Evolutionary conservation across 2,888 invertebrate species (phyloP).

Genomic region (Amblyjoppa proteus): DNA sequence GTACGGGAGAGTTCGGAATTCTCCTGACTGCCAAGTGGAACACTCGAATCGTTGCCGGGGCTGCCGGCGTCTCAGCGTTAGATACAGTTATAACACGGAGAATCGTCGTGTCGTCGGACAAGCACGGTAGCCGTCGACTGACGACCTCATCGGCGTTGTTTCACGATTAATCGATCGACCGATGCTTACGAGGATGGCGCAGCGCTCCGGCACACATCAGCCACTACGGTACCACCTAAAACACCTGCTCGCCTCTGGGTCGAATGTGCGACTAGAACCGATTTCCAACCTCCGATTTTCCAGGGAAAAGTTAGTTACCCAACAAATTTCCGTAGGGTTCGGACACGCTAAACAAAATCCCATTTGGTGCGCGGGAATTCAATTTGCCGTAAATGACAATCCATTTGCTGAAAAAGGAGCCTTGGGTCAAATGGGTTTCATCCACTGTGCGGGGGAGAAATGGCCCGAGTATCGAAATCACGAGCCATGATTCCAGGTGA

Average conservation of each 20-base stretch:
- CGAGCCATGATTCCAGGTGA: not conserved
- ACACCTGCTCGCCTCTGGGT: not conserved
- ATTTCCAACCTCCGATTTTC: not conserved
- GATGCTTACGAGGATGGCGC: conserved; percentile 16
- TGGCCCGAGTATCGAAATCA: not conserved
- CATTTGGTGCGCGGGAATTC: too few relatives aligned
- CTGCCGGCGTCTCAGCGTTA: conserved; percentile 25
- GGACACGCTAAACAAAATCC: too few relatives aligned
- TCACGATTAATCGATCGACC: conserved; percentile 39
- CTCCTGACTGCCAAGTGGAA: conserved; percentile 59
- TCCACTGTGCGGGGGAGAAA: too few relatives aligned
- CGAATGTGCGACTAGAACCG: not conserved
- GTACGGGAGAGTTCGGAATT: conserved; percentile 31
- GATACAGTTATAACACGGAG: conserved; percentile 3
- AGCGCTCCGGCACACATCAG: not conserved
- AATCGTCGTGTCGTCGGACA: conserved; percentile 21
- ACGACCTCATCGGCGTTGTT: conserved; percentile 30
- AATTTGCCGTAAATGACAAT: too few relatives aligned
- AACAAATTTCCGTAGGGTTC: not conserved
- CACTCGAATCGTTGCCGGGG: conserved; percentile 45
- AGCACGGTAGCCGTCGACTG: conserved; percentile 20
- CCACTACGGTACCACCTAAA: not conserved
- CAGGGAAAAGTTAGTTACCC: not conserved
- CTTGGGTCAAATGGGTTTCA: too few relatives aligned
- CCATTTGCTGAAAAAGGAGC: too few relatives aligned